phyloP scores from a whole-genome alignment of 2,888 invertebrate species.

The Oscheius sp. region DNA sequence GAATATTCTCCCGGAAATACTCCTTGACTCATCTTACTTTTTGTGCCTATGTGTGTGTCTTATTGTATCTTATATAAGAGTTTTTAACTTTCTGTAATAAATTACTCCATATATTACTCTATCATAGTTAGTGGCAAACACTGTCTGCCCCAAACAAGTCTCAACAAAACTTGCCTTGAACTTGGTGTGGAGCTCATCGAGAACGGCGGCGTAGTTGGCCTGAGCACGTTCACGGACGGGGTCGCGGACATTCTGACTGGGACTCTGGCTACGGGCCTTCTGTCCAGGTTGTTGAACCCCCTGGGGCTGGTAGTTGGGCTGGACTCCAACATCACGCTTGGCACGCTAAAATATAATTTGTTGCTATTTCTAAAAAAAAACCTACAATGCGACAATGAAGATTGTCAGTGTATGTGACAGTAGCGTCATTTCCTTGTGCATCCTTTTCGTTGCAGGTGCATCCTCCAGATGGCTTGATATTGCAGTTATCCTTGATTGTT shows the following conservation, averaged over 20 bases:
- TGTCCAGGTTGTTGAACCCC: slow-evolving; percentile 30
- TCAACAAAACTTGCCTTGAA: slow-evolving; percentile 47
- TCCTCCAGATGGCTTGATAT: slow-evolving; percentile 67
- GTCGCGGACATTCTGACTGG: slow-evolving; percentile 55
- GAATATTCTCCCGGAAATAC: too few relatives aligned
- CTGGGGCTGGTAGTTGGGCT: slow-evolving; percentile 39
- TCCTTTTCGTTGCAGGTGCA: slow-evolving; percentile 71
- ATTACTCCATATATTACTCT: too few relatives aligned
- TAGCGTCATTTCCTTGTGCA: slow-evolving; percentile 64
- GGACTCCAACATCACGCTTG: slow-evolving; percentile 50
- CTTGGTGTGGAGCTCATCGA: slow-evolving; percentile 71
- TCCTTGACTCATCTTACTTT: too few relatives aligned
- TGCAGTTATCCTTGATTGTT: slow-evolving; percentile 68
- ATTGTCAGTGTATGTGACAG: slow-evolving; percentile 60
- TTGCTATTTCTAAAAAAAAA: background rate
- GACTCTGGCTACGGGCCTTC: slow-evolving; percentile 25
- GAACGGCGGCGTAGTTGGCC: slow-evolving; percentile 70
- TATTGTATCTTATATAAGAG: too few relatives aligned
- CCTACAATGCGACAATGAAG: slow-evolving; percentile 59
- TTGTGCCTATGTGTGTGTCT: too few relatives aligned
- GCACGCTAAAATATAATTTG: slow-evolving; percentile 35
- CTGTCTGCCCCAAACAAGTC: too few relatives aligned
- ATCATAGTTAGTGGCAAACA: too few relatives aligned
- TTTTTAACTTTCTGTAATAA: too few relatives aligned
- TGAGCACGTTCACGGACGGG: slow-evolving; percentile 66